These are phyloP conservation scores for Xenopus laevis DNA, from an alignment of 2,113 vertebrate species.

Conservation along the genomic window DNA sequence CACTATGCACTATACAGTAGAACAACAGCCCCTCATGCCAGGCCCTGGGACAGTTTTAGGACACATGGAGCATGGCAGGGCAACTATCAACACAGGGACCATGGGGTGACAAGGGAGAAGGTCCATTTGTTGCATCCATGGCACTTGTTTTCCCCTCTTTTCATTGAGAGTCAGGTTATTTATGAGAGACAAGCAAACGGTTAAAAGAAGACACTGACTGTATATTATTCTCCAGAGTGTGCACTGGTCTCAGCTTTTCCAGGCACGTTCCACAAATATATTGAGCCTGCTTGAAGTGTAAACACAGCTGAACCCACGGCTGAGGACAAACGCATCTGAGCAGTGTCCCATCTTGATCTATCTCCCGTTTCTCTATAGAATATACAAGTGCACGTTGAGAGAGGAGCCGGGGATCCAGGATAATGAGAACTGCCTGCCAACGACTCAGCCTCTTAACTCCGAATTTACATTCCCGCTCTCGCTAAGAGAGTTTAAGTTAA, in stretches of 20 bases:
- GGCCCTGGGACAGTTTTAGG: too few species aligned
- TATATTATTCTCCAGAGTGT: too few species aligned
- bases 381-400: slow-evolving; percentile 41
- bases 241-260: slow-evolving; percentile 5
- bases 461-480: slow-evolving; percentile 63
- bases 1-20: too few species aligned
- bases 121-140: too few species aligned
- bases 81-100: too few species aligned
- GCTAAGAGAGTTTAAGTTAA: slow-evolving; percentile 60
- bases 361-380: slow-evolving; percentile 33
- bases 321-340: slow-evolving; percentile 23
- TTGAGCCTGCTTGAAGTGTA: slow-evolving; percentile 23
- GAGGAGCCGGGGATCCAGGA: slow-evolving; percentile 60
- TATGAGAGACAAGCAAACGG: too few species aligned
- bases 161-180: too few species aligned
- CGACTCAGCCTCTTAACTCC: slow-evolving; percentile 50
- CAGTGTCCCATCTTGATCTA: slow-evolving; percentile 40
- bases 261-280: slow-evolving; percentile 2
- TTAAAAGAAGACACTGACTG: not conserved
- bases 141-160: too few species aligned
- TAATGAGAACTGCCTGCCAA: slow-evolving; percentile 63
- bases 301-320: slow-evolving; percentile 49
- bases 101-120: too few species aligned
- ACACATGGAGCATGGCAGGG: too few species aligned
- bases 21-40: too few species aligned